A percentile compares a stretch with the other conserved stretches of the same genome.
Conservation (phyloP, 2,113 vertebrate species). For the Panurus biarmicus region DNA sequence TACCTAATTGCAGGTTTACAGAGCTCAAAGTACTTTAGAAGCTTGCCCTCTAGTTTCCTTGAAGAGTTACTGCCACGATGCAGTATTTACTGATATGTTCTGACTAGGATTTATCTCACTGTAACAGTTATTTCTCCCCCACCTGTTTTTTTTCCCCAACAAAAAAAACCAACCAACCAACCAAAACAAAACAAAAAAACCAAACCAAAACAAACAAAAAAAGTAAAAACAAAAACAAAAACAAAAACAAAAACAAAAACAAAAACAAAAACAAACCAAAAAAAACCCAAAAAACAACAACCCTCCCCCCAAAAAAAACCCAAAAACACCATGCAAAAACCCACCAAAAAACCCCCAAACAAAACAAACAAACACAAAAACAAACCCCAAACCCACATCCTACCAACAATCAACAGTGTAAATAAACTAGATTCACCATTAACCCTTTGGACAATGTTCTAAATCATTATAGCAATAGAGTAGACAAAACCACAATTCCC, state of each 20-base stretch:
- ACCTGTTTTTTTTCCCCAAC: background rate
- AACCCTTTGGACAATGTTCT: background rate
- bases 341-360: too few relatives aligned
- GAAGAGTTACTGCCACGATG: background rate
- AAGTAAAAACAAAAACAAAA: too few relatives aligned
- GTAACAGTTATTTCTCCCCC: background rate
- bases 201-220: too few relatives aligned
- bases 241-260: too few relatives aligned
- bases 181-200: too few relatives aligned
- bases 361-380: too few relatives aligned
- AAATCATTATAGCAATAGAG: background rate
- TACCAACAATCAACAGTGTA: background rate
- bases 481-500: background rate
- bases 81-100: background rate
- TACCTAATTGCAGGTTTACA: background rate
- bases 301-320: too few relatives aligned
- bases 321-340: too few relatives aligned
- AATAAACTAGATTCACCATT: background rate
- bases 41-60: slow-evolving; percentile 39
- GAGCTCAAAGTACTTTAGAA: slow-evolving; percentile 24
- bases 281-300: too few relatives aligned
- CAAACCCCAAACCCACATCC: background rate
- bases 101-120: background rate
- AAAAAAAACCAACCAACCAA: too few relatives aligned
- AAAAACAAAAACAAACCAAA: too few relatives aligned